phyloP scores from a whole-genome alignment of 37 sponge, comb jelly and placozoan genomes.

The Crambe crambe region DNA sequence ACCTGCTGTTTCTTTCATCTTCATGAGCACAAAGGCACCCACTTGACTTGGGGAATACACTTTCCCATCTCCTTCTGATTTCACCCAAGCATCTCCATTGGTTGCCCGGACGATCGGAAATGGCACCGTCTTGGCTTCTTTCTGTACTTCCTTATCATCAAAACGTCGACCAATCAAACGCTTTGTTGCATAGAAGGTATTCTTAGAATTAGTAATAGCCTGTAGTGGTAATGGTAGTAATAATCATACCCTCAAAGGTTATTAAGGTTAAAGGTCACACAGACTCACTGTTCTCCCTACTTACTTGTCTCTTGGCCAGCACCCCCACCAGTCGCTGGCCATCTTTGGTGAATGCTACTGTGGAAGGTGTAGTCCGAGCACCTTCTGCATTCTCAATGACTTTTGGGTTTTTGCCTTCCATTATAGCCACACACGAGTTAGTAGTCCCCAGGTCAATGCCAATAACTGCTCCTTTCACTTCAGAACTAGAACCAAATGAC shows the following conservation, averaged over 20 bases:
- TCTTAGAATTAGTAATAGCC: constrained; percentile 96
- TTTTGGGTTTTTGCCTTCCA: constrained; percentile 96
- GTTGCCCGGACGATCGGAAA: constrained; percentile 88
- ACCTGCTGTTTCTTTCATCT: constrained; percentile 99
- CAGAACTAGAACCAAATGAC: constrained; percentile 10
- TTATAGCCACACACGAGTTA: constrained; percentile 98
- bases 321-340: constrained; percentile 89
- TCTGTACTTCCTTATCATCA: constrained; percentile 91
- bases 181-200: constrained; percentile 95
- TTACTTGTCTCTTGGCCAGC: constrained; percentile 92
- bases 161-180: constrained; percentile 93
- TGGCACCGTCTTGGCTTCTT: constrained; percentile 83
- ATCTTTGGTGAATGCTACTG: constrained; percentile 96
- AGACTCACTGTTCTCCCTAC: too few species aligned
- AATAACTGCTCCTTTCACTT: constrained; percentile 88
- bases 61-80: constrained; percentile 75
- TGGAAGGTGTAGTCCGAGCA: constrained; percentile 95
- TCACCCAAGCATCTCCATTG: constrained; percentile 99
- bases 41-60: constrained; percentile 98
- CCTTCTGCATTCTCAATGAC: constrained; percentile 99
- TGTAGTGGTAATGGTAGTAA: background rate
- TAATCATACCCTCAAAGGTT: background rate
- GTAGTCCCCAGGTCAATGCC: constrained; percentile 99
- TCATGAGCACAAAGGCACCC: constrained; percentile 96
- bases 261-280: background rate